A percentile compares a stretch with the other conserved stretches of the same genome.
These are phyloP conservation scores for Syngnathus scovelli DNA, from an alignment of 2,113 vertebrate genomes.

Conservation along the genomic window DNA sequence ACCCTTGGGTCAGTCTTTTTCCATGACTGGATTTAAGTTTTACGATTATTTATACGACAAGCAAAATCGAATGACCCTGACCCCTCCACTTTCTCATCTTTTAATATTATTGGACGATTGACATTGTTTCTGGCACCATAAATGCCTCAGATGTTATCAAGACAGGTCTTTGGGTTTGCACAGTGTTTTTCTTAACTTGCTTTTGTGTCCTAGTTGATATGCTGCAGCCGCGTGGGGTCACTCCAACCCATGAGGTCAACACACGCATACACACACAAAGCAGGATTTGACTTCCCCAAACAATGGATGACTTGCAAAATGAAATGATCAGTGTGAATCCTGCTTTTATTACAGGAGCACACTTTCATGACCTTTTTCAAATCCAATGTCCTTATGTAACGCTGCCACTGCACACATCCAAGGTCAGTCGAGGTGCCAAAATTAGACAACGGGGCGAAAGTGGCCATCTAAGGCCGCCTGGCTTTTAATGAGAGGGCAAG, in stretches of 20 bases:
- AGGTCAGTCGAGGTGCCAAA: slow-evolving; percentile 21
- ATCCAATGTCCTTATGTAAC: slow-evolving; percentile 28
- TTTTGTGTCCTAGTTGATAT: neutral
- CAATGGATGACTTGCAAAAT: slow-evolving; percentile 25
- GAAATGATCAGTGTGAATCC: slow-evolving; percentile 15
- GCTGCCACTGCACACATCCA: slow-evolving; percentile 13
- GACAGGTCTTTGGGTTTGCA: neutral
- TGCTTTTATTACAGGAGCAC: slow-evolving; percentile 19
- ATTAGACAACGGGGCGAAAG: slow-evolving; percentile 37
- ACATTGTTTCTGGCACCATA: neutral
- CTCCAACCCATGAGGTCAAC: slow-evolving; percentile 14
- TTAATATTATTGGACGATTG: neutral
- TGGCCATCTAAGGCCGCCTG: slow-evolving; percentile 28
- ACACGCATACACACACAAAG: slow-evolving; percentile 13
- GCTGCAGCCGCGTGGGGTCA: slow-evolving; percentile 7
- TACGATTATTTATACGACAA: too few species aligned
- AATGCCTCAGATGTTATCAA: neutral
- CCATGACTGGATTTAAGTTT: neutral
- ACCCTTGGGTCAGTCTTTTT: neutral
- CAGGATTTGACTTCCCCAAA: slow-evolving; percentile 25
- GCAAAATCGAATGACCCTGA: too few species aligned
- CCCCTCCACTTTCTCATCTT: neutral
- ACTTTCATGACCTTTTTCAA: slow-evolving; percentile 18
- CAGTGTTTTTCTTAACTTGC: neutral
- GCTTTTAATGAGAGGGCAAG: slow-evolving; percentile 7